phyloP scores from a whole-genome alignment of 2,113 vertebrate species.

The Brachyhypopomus occidentalis region DNA sequence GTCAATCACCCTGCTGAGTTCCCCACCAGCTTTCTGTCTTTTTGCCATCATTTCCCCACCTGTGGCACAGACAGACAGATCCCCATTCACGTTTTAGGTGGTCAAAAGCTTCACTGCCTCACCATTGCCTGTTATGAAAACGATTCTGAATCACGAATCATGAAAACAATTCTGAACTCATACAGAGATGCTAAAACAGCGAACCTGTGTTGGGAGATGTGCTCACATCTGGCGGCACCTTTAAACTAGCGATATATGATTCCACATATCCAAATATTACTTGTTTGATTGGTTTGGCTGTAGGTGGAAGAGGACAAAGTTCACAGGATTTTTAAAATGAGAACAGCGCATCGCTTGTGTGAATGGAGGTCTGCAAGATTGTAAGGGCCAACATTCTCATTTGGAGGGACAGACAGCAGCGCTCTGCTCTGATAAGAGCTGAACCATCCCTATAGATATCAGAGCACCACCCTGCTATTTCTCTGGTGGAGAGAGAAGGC shows the following conservation, averaged over 20 bases:
- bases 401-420: no score
- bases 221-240: background rate
- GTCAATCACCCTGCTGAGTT: constrained; percentile 12
- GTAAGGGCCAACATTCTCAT: no score
- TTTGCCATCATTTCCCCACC: background rate
- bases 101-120: background rate
- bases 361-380: no score
- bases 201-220: background rate
- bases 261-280: background rate
- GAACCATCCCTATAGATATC: background rate
- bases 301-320: no score
- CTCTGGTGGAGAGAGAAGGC: background rate
- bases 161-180: background rate
- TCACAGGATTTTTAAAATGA: background rate
- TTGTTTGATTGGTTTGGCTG: background rate
- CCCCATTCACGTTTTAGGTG: background rate
- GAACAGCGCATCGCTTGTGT: background rate
- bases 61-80: background rate
- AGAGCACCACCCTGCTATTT: background rate
- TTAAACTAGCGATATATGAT: background rate
- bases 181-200: no score
- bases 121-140: no score
- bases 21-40: background rate
- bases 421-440: background rate
- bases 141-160: background rate